Conservation (phyloP, 2,888 invertebrate species). For the Mesochorus sp. region DNA sequence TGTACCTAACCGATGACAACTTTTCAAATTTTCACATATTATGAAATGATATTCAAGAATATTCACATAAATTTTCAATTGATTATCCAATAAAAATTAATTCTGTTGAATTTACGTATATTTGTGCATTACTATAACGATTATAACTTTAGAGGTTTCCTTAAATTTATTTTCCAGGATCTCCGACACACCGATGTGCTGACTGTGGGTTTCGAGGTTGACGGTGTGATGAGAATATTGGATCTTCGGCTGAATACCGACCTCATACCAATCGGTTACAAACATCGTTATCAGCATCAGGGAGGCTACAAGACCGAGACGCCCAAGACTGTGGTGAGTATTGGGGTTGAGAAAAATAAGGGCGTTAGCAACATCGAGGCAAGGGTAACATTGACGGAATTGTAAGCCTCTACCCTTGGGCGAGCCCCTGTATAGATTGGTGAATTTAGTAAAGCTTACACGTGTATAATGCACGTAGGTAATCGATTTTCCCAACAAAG, state of each 20-base stretch:
- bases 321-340: slow-evolving; percentile 82
- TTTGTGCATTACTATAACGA: not conserved
- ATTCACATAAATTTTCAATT: too few species aligned
- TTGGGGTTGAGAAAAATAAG: too few species aligned
- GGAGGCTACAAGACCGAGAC: slow-evolving; percentile 81
- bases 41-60: too few species aligned
- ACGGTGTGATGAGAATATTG: slow-evolving; percentile 86
- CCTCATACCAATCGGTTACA: slow-evolving; percentile 87
- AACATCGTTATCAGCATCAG: slow-evolving; percentile 82
- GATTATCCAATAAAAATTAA: too few species aligned
- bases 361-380: too few species aligned
- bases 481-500: slow-evolving; percentile 50
- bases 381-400: not conserved
- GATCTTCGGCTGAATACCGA: slow-evolving; percentile 89
- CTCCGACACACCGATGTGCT: slow-evolving; percentile 83
- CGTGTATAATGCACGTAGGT: slow-evolving; percentile 5
- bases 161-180: slow-evolving; percentile 78
- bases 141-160: not conserved
- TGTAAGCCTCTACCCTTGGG: not conserved
- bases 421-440: not conserved
- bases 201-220: slow-evolving; percentile 87
- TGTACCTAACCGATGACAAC: too few species aligned
- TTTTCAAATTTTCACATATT: too few species aligned
- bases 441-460: not conserved
- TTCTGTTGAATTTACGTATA: not conserved